Percentiles rank a stretch among this genome's conserved stretches.
phyloP scores from a whole-genome alignment of 2,113 vertebrate species.

The Dipodomys stephensi region DNA sequence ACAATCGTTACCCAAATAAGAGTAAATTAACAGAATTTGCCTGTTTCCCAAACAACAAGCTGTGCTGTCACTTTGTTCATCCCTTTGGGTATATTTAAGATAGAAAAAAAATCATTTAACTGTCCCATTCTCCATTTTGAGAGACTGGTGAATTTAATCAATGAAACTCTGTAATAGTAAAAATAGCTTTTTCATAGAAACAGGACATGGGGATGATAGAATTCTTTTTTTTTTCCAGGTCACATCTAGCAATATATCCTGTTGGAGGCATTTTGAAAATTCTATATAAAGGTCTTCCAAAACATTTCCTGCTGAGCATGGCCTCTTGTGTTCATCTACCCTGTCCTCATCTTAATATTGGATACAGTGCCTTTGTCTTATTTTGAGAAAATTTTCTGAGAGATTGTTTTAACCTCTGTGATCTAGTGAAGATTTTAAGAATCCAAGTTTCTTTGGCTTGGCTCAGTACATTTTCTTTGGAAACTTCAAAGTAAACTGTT shows the following conservation, averaged over 20 bases:
- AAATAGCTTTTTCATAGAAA: neutral
- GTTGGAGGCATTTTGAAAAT: neutral
- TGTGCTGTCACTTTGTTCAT: neutral
- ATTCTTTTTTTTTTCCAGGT: neutral
- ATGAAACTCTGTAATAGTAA: neutral
- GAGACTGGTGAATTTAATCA: neutral
- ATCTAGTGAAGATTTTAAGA: neutral
- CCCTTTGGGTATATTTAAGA: neutral
- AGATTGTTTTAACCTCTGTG: neutral
- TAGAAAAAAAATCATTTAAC: neutral
- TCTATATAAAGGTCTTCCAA: neutral
- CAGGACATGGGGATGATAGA: neutral
- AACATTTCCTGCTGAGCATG: neutral
- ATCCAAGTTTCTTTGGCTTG: neutral
- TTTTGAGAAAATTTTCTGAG: neutral
- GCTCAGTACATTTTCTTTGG: neutral
- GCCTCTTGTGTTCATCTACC: neutral
- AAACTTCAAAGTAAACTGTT: neutral
- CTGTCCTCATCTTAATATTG: neutral
- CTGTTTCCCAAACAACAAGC: neutral
- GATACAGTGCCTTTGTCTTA: neutral
- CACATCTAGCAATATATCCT: neutral
- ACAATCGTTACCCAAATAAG: neutral
- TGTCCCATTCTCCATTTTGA: neutral
- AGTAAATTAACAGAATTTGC: neutral